Base-by-base conservation (phyloP, 2,888 invertebrate genomes). In the Leucophora obtusa region DNA sequence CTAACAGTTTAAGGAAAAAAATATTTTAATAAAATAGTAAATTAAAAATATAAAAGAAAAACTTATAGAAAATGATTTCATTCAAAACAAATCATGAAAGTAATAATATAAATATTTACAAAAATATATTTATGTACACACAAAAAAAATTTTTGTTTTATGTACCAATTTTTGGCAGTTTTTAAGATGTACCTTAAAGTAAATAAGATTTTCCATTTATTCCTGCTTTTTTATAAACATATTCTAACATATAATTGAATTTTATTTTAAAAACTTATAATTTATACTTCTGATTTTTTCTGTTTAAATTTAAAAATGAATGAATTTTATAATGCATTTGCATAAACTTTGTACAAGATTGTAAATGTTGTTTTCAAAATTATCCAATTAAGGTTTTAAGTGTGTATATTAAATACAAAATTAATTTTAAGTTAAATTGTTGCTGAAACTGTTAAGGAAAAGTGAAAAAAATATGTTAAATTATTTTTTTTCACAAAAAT, bases 21-120 rank as follows among this genome's bases (percentile, higher is more conserved):
- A 35, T 35, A 43, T 14, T 43, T 43, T 43, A 14, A 43, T 43
- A 1, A 2, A 43, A 43, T 14, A 43, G 14, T 14, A 14, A 43
- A 10, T 5, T 43, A 14, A 43, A 47, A n/a, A 0, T n/a, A 5
- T n/a, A 47, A 6, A 47, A 14, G n/a, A 47, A 47, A 47, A 47
- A 28, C 4, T 28, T 15, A 38, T 5, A 11, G 38, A 14, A 38
- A 28, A 11, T 1, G 1, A 11, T 2, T 38, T 38, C 38, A 38
- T 38, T 38, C 11, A 38, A 11, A 38, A 38, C 11, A 38, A 38
- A 11, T 11, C 1, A 38, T 38, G 38, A n/a, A n/a, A 47, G 43
- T n/a, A 47, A 47, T 47, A 38, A 47, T 47, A 47, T 47, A 47
- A 47, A 47, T 47, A 47, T 47, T 47, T 47, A 47, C 43, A 47